Conservation (phyloP, 2,888 invertebrate species). For the Tachystola acroxantha region DNA sequence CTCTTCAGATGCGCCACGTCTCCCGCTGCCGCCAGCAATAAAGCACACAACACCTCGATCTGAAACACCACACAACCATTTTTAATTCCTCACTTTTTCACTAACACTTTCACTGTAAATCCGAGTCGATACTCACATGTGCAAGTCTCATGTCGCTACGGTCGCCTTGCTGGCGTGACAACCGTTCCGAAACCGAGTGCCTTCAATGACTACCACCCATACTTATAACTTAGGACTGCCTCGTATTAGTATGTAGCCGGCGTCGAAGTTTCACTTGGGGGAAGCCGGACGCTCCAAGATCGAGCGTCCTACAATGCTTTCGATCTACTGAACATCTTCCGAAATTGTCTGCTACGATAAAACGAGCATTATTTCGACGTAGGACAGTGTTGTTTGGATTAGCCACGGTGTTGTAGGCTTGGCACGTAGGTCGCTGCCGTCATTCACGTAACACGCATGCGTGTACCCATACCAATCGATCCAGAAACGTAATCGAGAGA, state of each 20-base stretch:
- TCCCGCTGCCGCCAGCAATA: constrained; percentile 39
- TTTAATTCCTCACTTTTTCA: constrained; percentile 23
- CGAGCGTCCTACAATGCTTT: constrained; percentile 58
- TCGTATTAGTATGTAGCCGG: constrained; percentile 60
- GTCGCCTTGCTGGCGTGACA: constrained; percentile 55
- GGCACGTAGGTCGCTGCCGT: constrained; percentile 54
- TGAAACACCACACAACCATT: constrained; percentile 50
- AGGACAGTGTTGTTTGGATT: constrained; percentile 24
- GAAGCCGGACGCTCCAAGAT: constrained; percentile 50
- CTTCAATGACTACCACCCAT: constrained; percentile 45
- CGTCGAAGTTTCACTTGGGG: constrained; percentile 60
- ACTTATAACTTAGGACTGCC: constrained; percentile 63
- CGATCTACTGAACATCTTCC: constrained; percentile 33
- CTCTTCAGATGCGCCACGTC: constrained; percentile 51
- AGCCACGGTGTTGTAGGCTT: constrained; percentile 17
- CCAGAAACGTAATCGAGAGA: constrained; percentile 67
- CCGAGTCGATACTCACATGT: constrained; percentile 50
- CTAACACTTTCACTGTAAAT: neutral
- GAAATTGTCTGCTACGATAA: constrained; percentile 20
- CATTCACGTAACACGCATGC: constrained; percentile 63
- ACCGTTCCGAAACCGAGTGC: constrained; percentile 44
- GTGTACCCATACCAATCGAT: constrained; percentile 56
- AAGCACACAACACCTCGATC: constrained; percentile 56
- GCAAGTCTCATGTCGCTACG: constrained; percentile 50
- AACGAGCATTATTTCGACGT: constrained; percentile 10